These are phyloP conservation scores for Neofelis nebulosa DNA, from an alignment of 2,113 vertebrate genomes.

Conservation along the genomic window DNA sequence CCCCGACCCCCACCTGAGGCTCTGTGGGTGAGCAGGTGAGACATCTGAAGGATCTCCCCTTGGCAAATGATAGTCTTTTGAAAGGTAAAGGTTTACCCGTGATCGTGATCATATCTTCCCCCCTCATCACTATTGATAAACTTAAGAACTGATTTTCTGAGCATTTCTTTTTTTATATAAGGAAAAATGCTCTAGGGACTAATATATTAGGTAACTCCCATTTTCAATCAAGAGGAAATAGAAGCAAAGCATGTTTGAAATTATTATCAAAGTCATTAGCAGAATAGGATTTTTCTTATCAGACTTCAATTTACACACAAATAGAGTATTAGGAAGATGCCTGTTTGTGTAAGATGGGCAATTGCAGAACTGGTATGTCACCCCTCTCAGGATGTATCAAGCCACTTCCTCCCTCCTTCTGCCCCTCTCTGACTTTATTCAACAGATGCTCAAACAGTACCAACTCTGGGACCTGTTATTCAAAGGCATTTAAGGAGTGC, in stretches of 20 bases:
- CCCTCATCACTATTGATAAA: not conserved
- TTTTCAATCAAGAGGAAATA: constrained; percentile 60
- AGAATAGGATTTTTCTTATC: constrained; percentile 37
- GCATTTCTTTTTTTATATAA: not conserved
- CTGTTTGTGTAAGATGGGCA: constrained; percentile 6
- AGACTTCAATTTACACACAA: constrained; percentile 45
- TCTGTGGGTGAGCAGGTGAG: not conserved
- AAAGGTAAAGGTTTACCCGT: constrained; percentile 27
- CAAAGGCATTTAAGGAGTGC: not conserved
- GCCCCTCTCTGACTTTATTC: not conserved
- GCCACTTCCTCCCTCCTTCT: not conserved
- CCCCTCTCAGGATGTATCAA: not conserved
- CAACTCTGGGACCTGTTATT: not conserved
- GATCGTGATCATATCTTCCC: not conserved
- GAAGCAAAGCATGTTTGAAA: constrained; percentile 37
- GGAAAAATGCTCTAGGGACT: not conserved
- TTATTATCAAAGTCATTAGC: constrained; percentile 58
- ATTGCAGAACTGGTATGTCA: not conserved
- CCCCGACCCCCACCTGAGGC: not conserved
- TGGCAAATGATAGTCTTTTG: constrained; percentile 46
- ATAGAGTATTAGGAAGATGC: not conserved
- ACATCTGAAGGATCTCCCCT: not conserved
- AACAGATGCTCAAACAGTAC: not conserved
- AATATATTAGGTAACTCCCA: constrained; percentile 26
- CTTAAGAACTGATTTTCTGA: constrained; percentile 59